Base-by-base conservation (phyloP, 2,888 invertebrate genomes). In the Eristalis pertinax region DNA sequence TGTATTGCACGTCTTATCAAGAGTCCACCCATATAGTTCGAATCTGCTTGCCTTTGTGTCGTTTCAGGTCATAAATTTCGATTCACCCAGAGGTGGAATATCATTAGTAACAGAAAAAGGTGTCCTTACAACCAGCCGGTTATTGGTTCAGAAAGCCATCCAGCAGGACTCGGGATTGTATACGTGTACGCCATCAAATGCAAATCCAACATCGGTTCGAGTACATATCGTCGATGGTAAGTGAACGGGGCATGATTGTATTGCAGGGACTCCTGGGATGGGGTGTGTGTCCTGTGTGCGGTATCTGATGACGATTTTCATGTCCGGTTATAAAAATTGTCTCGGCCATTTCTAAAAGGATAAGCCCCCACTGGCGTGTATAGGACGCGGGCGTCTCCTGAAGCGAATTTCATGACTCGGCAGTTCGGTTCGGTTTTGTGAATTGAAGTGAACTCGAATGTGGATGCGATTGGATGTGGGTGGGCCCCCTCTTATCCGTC, bases 181-280 rank as follows among this genome's bases (percentile, higher is more conserved):
- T 93, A 96, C 96, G 88, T 97, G 97, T 93, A 95, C 95, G 85
- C 97, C 97, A 80, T 97, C 96, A 92, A 97, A 97, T 92, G 97
- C 97, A 89, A 96, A 96, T 91, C 94, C 96, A 11, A 96, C 96
- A 74, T 95, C 95, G 89, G 96, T 97, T 79, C 94, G 96, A 88
- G 97, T 97, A 70, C 97, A 97, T 92, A 97, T 97, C 89, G 95
- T 97, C 83, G 97, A 97, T 93, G 97, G 97, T 97, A 94, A 95
- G 95, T 92, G 60, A 58, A 69, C 41, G 4, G 50, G 50, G 43
- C 4, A 15, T 50, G 43, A 50, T 50, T 50, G n/a, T 13, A 13
- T 50, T n/a, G 19, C n/a, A 19, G 43, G 43, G 19, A n/a, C 43
- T 35, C 11, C 4, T 19, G 50, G 50, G 19, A 1, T 32, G 32